Conservation (phyloP, 2,888 invertebrate genomes). For the Agonopterix heracliana region DNA sequence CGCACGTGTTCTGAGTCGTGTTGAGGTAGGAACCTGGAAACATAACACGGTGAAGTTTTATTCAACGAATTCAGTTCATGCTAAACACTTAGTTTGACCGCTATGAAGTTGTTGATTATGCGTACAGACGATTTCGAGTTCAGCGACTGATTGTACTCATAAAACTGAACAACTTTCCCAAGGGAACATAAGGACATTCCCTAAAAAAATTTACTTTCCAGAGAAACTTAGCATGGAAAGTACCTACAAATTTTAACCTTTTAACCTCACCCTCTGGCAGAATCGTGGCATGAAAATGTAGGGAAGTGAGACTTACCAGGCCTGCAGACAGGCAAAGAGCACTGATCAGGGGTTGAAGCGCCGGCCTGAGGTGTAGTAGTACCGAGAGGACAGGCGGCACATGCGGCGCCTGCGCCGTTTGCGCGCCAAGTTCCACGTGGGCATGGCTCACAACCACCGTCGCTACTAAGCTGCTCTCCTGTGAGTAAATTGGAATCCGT, state of each 20-base stretch:
- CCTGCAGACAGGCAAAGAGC: constrained; percentile 92
- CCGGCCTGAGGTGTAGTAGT: constrained; percentile 92
- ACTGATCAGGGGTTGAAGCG: constrained; percentile 90
- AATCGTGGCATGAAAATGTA: too few species aligned
- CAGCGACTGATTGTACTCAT: too few species aligned
- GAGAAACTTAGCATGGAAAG: too few species aligned
- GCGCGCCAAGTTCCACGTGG: constrained; percentile 91
- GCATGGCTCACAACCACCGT: constrained; percentile 95
- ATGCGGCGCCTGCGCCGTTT: constrained; percentile 91
- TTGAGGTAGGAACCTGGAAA: constrained; percentile 87
- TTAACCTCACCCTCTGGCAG: too few species aligned
- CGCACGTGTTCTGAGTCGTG: constrained; percentile 89
- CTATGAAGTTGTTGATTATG: too few species aligned
- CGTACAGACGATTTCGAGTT: too few species aligned
- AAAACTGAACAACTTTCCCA: too few species aligned
- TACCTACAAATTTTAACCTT: too few species aligned
- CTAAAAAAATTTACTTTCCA: too few species aligned
- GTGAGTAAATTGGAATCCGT: constrained; percentile 11
- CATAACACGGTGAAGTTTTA: background rate
- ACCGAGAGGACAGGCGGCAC: constrained; percentile 90
- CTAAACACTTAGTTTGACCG: too few species aligned
- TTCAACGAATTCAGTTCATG: too few species aligned
- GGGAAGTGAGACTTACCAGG: constrained; percentile 74
- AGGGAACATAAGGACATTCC: too few species aligned
- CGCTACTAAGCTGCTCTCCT: constrained; percentile 89